phyloP scores from a whole-genome alignment of 2,113 vertebrate genomes.

The Platanista minor region DNA sequence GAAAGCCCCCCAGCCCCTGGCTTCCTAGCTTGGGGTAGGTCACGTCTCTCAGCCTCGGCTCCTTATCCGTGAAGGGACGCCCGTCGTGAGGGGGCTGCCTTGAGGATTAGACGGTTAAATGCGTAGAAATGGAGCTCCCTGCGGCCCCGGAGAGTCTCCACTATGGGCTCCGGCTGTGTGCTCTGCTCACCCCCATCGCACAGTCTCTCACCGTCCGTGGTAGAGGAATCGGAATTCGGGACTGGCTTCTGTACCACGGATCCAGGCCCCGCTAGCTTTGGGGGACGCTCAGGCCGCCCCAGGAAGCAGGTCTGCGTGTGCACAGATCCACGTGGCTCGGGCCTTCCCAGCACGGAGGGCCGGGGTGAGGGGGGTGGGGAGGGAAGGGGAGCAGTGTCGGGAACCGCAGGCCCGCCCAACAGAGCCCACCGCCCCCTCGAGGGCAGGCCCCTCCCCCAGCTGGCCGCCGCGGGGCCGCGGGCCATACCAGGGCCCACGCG shows the following conservation, averaged over 20 bases:
- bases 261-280: background rate
- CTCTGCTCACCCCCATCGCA: background rate
- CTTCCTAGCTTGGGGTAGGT: background rate
- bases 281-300: background rate
- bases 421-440: background rate
- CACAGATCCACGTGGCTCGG: background rate
- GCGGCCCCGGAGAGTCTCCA: background rate
- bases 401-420: background rate
- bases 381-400: background rate
- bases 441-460: background rate
- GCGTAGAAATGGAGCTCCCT: background rate
- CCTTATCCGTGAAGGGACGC: no score
- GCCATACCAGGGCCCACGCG: constrained; percentile 72
- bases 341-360: background rate
- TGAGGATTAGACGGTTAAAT: background rate
- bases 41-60: background rate
- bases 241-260: background rate
- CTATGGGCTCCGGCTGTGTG: background rate
- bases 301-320: background rate
- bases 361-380: background rate
- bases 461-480: background rate
- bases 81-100: background rate
- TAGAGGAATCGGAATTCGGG: background rate
- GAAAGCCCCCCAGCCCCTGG: background rate
- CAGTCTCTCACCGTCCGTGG: background rate